These are phyloP conservation scores for Halcyon leucocephala DNA, from an alignment of 2,797 vertebrate species.

Conservation along the genomic window DNA sequence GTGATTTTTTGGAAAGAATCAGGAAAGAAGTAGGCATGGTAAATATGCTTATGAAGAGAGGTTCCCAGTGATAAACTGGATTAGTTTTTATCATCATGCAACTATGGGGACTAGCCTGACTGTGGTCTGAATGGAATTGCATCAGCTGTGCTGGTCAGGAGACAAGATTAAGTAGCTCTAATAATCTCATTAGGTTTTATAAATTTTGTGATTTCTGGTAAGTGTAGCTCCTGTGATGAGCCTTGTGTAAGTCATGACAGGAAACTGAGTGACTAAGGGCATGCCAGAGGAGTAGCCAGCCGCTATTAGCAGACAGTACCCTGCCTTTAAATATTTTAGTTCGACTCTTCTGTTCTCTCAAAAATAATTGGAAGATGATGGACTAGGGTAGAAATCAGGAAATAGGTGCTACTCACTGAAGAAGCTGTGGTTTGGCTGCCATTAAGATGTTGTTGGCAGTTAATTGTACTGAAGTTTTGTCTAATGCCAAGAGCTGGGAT, in stretches of 20 bases:
- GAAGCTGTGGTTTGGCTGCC: neutral
- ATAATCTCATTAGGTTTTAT: neutral
- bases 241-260: neutral
- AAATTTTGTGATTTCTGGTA: neutral
- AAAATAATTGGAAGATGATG: neutral
- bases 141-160: neutral
- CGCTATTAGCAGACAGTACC: neutral
- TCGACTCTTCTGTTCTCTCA: neutral
- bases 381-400: neutral
- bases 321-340: constrained; percentile 6
- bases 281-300: neutral
- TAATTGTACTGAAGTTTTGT: neutral
- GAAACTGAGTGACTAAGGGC: neutral
- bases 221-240: neutral
- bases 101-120: neutral
- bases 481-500: neutral
- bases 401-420: neutral
- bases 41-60: neutral
- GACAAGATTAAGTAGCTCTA: neutral
- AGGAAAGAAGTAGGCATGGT: neutral
- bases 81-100: neutral
- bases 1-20: neutral
- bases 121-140: neutral
- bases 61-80: neutral
- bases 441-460: neutral